Percentiles rank a stretch among this genome's conserved stretches.
These are phyloP conservation scores for Anoplopoma fimbria DNA, from an alignment of 2,113 vertebrate species.

Conservation along the genomic window DNA sequence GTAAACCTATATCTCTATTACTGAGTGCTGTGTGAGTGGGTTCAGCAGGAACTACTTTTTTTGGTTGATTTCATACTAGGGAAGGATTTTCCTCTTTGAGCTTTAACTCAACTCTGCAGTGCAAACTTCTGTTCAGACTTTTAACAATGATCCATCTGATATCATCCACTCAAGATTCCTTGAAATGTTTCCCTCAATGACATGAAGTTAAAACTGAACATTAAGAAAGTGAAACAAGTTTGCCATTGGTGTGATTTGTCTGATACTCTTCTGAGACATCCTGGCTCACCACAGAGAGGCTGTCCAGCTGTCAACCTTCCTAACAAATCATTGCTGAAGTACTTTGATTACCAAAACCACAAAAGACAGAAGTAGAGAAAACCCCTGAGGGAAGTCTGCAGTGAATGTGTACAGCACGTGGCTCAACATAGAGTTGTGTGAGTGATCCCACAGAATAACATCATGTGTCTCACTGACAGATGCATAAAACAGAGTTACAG, in stretches of 20 bases:
- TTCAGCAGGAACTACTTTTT: no score
- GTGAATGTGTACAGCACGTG: not conserved
- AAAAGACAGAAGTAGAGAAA: constrained; percentile 49
- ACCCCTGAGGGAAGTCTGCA: not conserved
- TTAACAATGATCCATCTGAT: not conserved
- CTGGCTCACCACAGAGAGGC: not conserved
- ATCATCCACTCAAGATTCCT: no score
- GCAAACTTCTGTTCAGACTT: not conserved
- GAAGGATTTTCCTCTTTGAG: no score
- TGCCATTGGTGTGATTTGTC: no score
- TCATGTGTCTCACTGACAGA: no score
- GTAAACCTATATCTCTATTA: no score
- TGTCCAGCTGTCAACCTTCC: not conserved
- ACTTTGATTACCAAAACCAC: not conserved
- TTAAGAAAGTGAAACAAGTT: no score
- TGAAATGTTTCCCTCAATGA: not conserved
- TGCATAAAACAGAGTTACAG: not conserved
- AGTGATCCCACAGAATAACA: not conserved
- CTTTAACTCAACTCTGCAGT: no score
- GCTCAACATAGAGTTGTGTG: not conserved
- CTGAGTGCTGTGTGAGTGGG: no score
- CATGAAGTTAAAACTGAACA: no score
- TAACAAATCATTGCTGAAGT: constrained; percentile 14
- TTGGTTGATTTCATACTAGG: no score
- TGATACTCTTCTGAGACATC: no score